Conservation (phyloP, 2,113 vertebrate genomes). For the Pangasianodon hypophthalmus region DNA sequence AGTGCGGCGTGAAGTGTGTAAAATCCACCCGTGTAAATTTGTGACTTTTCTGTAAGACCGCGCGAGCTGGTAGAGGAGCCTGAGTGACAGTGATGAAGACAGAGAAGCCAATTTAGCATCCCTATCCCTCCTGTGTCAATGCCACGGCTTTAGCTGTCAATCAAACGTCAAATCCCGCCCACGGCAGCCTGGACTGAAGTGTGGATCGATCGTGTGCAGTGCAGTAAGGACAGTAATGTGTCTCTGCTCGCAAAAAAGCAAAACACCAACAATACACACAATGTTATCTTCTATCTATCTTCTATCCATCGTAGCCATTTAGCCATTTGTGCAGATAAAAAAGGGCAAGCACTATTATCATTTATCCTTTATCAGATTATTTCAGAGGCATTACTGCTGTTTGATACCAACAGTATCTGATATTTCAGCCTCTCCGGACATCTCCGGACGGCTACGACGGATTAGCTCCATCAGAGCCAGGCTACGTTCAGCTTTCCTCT, state of each 20-base stretch:
- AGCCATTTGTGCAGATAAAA: too few relatives aligned
- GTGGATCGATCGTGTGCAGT: not conserved
- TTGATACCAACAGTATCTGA: not conserved
- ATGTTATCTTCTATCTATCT: not conserved
- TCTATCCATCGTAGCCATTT: not conserved
- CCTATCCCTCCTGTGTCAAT: not conserved
- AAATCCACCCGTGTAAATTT: not conserved
- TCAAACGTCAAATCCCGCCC: conserved; percentile 5
- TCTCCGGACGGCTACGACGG: not conserved
- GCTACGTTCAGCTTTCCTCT: not conserved
- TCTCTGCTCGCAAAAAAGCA: not conserved
- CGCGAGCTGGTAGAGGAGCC: not conserved
- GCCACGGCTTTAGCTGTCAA: not conserved
- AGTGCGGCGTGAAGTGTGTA: not conserved
- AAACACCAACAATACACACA: not conserved
- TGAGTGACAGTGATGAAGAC: conserved; percentile 16
- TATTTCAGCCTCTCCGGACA: not conserved
- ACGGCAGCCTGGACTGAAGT: not conserved
- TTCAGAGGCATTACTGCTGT: not conserved
- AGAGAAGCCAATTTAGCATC: conserved; percentile 18
- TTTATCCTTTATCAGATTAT: not conserved
- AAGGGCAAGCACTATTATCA: not conserved
- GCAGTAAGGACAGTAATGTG: not conserved
- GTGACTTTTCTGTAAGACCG: not conserved
- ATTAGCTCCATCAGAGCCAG: not conserved